Conservation (phyloP, 2,113 vertebrate species). For the Planiliza haematocheilus region DNA sequence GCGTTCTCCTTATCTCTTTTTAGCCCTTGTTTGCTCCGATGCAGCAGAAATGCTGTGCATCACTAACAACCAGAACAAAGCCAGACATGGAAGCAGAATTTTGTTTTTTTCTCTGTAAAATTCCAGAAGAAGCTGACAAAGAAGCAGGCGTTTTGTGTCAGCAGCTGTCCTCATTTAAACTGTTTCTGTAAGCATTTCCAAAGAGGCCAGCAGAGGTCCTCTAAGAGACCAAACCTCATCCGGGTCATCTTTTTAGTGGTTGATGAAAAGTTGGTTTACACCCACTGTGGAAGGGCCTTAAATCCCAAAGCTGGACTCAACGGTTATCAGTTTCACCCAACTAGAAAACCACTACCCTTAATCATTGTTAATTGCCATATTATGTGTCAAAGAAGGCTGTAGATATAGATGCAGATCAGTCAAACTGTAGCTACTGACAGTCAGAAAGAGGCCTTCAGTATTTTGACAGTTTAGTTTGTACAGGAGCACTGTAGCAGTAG, state of each 20-base stretch:
- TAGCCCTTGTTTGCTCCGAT: not conserved
- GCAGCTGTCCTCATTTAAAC: not conserved
- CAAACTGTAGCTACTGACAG: no score
- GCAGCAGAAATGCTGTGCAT: not conserved
- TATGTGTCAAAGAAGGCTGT: no score
- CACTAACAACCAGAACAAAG: not conserved
- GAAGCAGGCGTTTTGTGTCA: not conserved
- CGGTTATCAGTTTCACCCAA: no score
- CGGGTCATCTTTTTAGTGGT: not conserved
- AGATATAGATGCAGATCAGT: no score
- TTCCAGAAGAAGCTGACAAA: not conserved
- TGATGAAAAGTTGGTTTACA: not conserved
- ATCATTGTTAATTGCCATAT: no score
- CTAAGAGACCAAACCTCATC: not conserved
- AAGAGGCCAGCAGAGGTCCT: constrained; percentile 9
- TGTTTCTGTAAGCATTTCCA: not conserved
- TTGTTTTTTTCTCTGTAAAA: not conserved
- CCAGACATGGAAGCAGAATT: not conserved
- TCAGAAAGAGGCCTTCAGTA: no score
- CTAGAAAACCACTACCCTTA: no score
- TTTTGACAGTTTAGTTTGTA: not conserved
- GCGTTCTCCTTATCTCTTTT: not conserved
- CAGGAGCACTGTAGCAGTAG: not conserved
- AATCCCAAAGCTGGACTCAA: not conserved
- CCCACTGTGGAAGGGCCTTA: constrained; percentile 11